Base-by-base conservation (phyloP, 2,797 vertebrate species). In the Adelosebastes latens region DNA sequence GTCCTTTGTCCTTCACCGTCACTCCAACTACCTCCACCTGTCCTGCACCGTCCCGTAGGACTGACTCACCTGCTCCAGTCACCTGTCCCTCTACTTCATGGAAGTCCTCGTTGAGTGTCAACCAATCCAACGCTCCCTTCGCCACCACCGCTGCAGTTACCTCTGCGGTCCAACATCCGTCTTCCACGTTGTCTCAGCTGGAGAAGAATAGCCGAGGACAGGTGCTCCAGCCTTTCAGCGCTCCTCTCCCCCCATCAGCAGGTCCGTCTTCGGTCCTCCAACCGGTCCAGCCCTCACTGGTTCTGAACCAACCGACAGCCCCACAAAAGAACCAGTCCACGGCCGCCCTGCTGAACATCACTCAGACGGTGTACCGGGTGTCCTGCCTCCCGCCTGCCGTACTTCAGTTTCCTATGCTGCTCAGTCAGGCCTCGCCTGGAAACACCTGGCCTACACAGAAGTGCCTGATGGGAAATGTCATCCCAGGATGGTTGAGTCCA, bases 181-280 rank as follows among this genome's bases (percentile, higher is more conserved):
- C 34, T 55, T 27, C 25, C 53, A 55, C 10, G 10, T 42, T 42
- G 39, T 42, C 46, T 49, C 46, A 49, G 46, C 14, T 8, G 46
- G 46, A 42, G 14, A 42, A 42, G 39, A 53, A 53, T 5, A 53
- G 10, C 9, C 6, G 22, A 56, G 24, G 22, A 56, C 53, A 13
- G 22, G 11, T 14, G 22, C 39, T 10, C 4, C 25, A n/a, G 22
- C 29, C n/a, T 1, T 9, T 36, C 3, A 3, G 52, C 1, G 9
- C 25, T 4, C 2, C 1, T 13, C 0, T 18, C 6, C 6, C 65
- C 0, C 6, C 2, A 3, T 12, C 3, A 1, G 5, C 9, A 8
- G 25, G 16, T 69, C 53, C 16, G 4, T 53, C 53, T 24, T 3
- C 1, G 2, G 36, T 60, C 2, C 3, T 53, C 22, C 4, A 58